phyloP scores from a whole-genome alignment of 2,113 vertebrate genomes.

The Syrrhaptes paradoxus region DNA sequence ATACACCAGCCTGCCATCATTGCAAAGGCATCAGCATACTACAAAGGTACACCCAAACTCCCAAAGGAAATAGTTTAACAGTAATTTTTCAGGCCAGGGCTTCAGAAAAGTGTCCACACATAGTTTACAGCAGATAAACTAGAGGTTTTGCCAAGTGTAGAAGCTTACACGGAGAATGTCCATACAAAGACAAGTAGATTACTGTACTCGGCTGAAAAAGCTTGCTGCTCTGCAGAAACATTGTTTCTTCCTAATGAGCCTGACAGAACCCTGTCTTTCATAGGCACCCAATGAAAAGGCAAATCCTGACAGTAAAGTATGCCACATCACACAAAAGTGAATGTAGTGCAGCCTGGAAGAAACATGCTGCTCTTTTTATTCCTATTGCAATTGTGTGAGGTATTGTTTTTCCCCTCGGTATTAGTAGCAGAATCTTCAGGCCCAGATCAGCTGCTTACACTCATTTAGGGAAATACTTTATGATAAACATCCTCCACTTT shows the following conservation, averaged over 20 bases:
- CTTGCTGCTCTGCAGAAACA: background rate
- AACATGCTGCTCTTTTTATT: background rate
- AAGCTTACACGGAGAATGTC: background rate
- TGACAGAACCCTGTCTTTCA: background rate
- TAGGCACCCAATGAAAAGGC: background rate
- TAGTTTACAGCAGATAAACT: background rate
- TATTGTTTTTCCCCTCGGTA: background rate
- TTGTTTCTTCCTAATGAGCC: background rate
- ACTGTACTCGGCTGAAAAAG: background rate
- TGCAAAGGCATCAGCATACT: background rate
- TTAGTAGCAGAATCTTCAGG: background rate
- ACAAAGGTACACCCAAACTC: background rate
- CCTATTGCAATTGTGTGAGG: background rate
- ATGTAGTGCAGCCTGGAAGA: background rate
- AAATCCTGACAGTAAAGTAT: background rate
- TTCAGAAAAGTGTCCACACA: background rate
- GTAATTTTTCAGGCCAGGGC: background rate
- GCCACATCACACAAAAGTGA: background rate
- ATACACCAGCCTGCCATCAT: background rate
- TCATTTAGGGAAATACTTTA: background rate
- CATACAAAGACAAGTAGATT: background rate
- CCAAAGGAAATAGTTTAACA: background rate
- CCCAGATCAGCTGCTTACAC: background rate
- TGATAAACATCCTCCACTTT: background rate
- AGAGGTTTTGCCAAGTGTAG: background rate